A percentile compares a stretch with the other conserved stretches of the same genome.
Evolutionary conservation across 2,888 invertebrate species (phyloP).

Genomic region (Caenorhabditis imperialis): DNA sequence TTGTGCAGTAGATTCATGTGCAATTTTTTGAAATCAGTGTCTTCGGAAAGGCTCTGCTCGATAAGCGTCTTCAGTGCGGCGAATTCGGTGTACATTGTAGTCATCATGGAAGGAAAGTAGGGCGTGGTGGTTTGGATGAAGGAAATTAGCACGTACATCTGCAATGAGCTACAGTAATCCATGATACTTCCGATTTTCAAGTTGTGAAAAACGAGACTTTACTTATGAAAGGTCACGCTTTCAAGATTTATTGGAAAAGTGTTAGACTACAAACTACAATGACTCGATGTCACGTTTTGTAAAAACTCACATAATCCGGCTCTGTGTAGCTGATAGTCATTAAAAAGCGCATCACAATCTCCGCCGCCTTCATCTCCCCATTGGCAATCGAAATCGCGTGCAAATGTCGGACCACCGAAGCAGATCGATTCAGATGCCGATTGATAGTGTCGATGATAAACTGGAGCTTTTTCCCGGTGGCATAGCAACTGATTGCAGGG

Average conservation of each 20-base stretch:
- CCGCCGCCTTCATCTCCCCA: slow-evolving; percentile 60
- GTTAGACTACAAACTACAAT: no score
- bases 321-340: slow-evolving; percentile 7
- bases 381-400: slow-evolving; percentile 58
- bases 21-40: background rate
- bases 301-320: slow-evolving; percentile 17
- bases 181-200: no score
- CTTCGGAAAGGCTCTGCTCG: slow-evolving; percentile 5
- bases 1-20: slow-evolving; percentile 35
- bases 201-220: no score
- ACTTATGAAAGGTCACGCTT: no score
- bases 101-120: slow-evolving; percentile 52
- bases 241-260: no score
- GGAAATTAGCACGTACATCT: slow-evolving; percentile 32
- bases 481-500: slow-evolving; percentile 45
- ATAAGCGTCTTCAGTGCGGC: slow-evolving; percentile 23
- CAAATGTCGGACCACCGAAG: slow-evolving; percentile 56
- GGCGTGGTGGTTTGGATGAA: slow-evolving; percentile 12
- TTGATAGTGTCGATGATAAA: slow-evolving; percentile 52
- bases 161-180: no score
- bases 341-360: slow-evolving; percentile 58
- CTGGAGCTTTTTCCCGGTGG: slow-evolving; percentile 49
- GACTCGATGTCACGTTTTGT: no score
- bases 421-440: slow-evolving; percentile 18
- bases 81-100: slow-evolving; percentile 39